Percentiles rank a stretch among this genome's conserved stretches.
phyloP scores from a whole-genome alignment of 92 coral and sea anemone genomes.

The Blastomussa wellsi region DNA sequence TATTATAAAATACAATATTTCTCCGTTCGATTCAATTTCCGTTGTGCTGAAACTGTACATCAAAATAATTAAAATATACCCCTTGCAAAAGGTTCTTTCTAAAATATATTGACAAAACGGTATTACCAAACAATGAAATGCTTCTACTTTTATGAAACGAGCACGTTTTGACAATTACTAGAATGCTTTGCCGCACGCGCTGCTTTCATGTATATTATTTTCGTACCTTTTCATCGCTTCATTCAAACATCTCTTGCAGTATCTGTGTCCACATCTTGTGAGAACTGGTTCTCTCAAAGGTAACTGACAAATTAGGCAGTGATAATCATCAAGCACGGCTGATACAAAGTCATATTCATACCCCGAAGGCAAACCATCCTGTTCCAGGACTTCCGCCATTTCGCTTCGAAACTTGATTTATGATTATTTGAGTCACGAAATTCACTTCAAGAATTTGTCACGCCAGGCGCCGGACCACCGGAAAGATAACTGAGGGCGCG shows the following conservation, averaged over 20 bases:
- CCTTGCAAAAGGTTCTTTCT: background rate
- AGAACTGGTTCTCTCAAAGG: conserved; percentile 68
- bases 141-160: background rate
- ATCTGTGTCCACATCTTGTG: conserved; percentile 67
- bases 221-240: conserved; percentile 45
- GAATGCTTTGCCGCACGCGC: background rate
- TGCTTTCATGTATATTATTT: background rate
- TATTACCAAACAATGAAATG: background rate
- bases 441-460: background rate
- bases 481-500: too few relatives aligned
- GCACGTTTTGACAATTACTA: background rate
- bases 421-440: conserved; percentile 12
- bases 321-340: conserved; percentile 53
- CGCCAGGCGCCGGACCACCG: background rate
- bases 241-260: conserved; percentile 51
- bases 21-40: background rate
- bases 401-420: background rate
- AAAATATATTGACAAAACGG: background rate
- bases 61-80: background rate
- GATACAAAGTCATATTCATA: conserved; percentile 60
- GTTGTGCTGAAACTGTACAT: background rate
- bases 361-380: background rate
- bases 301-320: conserved; percentile 59
- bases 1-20: background rate
- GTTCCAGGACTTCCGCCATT: conserved; percentile 21